Percentiles rank a stretch among this genome's conserved stretches.
phyloP scores from a whole-genome alignment of 2,113 vertebrate genomes.

The Trematocara marginatum region DNA sequence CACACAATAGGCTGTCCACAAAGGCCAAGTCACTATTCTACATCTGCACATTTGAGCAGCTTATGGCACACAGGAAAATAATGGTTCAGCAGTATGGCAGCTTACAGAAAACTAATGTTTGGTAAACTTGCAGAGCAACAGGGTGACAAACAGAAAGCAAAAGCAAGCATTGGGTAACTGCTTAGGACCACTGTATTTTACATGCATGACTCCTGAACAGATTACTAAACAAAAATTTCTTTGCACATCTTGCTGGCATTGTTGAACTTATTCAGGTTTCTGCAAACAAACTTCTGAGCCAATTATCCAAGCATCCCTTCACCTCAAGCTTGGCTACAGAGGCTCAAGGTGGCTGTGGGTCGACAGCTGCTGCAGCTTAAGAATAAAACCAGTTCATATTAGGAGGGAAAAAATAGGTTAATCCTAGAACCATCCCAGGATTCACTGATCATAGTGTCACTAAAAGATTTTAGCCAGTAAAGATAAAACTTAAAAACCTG shows the following conservation, averaged over 20 bases:
- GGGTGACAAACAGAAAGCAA: neutral
- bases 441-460: neutral
- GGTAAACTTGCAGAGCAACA: neutral
- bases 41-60: constrained; percentile 31
- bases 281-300: neutral
- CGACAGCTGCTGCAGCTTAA: constrained; percentile 36
- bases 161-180: neutral
- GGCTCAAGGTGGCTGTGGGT: neutral
- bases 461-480: neutral
- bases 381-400: neutral
- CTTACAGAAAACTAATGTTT: neutral
- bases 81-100: neutral
- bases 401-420: neutral
- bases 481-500: neutral
- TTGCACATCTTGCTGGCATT: neutral
- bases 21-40: constrained; percentile 38
- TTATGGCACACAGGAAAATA: constrained; percentile 7
- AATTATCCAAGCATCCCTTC: neutral
- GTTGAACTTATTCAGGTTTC: neutral
- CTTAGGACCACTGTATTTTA: neutral
- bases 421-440: constrained; percentile 11
- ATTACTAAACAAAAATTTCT: neutral
- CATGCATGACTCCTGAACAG: neutral
- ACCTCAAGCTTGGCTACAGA: neutral
- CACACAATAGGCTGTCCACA: constrained; percentile 43